phyloP scores from a whole-genome alignment of 2,797 vertebrate species.

The Artibeus lituratus region DNA sequence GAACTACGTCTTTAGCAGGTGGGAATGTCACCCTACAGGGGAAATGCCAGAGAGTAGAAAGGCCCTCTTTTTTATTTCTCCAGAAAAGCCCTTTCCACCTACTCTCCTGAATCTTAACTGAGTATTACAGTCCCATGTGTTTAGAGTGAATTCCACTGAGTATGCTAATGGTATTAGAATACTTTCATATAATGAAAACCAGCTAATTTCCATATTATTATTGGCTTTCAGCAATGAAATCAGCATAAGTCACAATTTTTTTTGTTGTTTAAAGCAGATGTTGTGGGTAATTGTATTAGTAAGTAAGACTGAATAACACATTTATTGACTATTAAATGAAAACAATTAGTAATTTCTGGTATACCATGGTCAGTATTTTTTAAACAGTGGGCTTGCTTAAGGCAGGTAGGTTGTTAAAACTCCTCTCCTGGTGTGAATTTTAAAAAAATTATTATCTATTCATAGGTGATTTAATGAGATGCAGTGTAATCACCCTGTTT shows the following conservation, averaged over 20 bases:
- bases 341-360: conserved; percentile 39
- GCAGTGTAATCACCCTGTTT: neutral
- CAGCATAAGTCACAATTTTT: conserved; percentile 61
- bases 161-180: conserved; percentile 53
- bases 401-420: neutral
- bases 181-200: conserved; percentile 48
- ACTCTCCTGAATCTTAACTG: conserved; percentile 32
- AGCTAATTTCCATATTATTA: conserved; percentile 56
- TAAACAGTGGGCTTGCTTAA: neutral
- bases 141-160: conserved; percentile 41
- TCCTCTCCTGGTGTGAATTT: neutral
- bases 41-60: conserved; percentile 15
- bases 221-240: conserved; percentile 67
- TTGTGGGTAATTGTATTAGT: conserved; percentile 54
- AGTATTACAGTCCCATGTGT: conserved; percentile 15
- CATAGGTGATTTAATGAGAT: conserved; percentile 10
- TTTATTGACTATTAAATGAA: conserved; percentile 52
- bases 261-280: conserved; percentile 46
- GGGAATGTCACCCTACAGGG: neutral
- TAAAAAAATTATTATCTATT: neutral
- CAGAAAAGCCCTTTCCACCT: conserved; percentile 5
- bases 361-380: neutral
- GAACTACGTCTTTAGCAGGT: conserved; percentile 14
- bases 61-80: neutral
- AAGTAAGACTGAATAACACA: conserved; percentile 36